Evolutionary conservation across 2,113 vertebrate genomes (phyloP).

Genomic region (Pluvialis apricaria): DNA sequence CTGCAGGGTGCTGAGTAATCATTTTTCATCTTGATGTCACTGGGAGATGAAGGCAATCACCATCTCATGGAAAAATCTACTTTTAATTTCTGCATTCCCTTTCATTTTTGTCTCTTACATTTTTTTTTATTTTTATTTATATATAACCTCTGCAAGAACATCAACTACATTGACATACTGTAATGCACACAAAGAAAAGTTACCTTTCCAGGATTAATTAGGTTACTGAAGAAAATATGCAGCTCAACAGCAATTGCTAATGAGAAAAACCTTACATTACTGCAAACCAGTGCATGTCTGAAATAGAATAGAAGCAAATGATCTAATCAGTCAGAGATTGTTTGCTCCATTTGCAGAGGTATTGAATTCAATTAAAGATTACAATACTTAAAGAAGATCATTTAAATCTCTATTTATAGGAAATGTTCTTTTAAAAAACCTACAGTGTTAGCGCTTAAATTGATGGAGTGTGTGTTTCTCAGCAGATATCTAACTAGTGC

Average conservation of each 20-base stretch:
- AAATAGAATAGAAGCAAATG: conserved; percentile 60
- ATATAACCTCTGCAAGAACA: neutral
- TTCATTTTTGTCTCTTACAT: neutral
- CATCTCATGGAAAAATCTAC: neutral
- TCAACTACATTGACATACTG: neutral
- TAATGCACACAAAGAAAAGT: neutral
- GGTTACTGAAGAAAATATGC: conserved; percentile 29
- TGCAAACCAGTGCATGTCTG: conserved; percentile 33
- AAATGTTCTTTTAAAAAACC: neutral
- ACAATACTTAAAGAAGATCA: conserved; percentile 37
- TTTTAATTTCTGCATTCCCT: neutral
- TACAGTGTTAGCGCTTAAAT: neutral
- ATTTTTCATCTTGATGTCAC: neutral
- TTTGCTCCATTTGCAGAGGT: conserved; percentile 60
- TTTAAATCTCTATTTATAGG: conserved; percentile 57
- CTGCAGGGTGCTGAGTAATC: neutral
- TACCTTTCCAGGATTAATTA: conserved; percentile 44
- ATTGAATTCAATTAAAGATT: conserved; percentile 70
- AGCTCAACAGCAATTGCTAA: conserved; percentile 35
- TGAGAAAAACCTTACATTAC: neutral
- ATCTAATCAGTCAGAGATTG: conserved; percentile 68
- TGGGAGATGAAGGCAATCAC: neutral
- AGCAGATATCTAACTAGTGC: neutral
- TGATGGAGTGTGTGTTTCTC: neutral
- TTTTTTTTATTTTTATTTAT: neutral